A percentile compares a stretch with the other conserved stretches of the same genome.
phyloP scores from a whole-genome alignment of 2,888 invertebrate species.

The Phaedon cochleariae region DNA sequence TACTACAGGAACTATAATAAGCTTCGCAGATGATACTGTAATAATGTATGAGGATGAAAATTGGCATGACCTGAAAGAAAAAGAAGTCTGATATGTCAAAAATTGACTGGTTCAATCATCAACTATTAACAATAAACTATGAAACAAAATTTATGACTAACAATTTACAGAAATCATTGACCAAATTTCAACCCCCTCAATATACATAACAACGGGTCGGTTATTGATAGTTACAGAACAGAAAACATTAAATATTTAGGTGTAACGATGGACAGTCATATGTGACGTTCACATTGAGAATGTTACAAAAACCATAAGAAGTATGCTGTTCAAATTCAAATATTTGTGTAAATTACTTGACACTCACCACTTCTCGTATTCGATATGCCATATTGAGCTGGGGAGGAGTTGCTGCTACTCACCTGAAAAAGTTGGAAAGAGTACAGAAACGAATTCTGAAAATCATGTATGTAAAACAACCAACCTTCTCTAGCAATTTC shows the following conservation, averaged over 20 bases:
- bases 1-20: background rate
- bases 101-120: constrained; percentile 7
- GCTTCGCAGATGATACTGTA: background rate
- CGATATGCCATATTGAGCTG: constrained; percentile 14
- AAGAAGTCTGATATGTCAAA: background rate
- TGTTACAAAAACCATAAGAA: too few relatives aligned
- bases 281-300: too few relatives aligned
- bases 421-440: constrained; percentile 8
- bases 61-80: background rate
- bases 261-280: background rate
- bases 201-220: background rate
- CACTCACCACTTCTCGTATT: too few relatives aligned
- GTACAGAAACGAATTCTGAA: background rate
- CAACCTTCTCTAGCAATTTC: constrained; percentile 14
- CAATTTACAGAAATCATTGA: background rate
- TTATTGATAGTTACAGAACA: background rate
- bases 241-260: constrained; percentile 17
- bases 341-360: background rate
- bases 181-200: background rate
- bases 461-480: background rate
- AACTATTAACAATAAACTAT: too few relatives aligned
- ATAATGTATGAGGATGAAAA: constrained; percentile 16
- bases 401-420: constrained; percentile 3
- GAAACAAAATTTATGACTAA: constrained; percentile 7
- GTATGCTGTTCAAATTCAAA: too few relatives aligned